Conservation (phyloP, 2,113 vertebrate species). For the Mormyrus iriodes region DNA sequence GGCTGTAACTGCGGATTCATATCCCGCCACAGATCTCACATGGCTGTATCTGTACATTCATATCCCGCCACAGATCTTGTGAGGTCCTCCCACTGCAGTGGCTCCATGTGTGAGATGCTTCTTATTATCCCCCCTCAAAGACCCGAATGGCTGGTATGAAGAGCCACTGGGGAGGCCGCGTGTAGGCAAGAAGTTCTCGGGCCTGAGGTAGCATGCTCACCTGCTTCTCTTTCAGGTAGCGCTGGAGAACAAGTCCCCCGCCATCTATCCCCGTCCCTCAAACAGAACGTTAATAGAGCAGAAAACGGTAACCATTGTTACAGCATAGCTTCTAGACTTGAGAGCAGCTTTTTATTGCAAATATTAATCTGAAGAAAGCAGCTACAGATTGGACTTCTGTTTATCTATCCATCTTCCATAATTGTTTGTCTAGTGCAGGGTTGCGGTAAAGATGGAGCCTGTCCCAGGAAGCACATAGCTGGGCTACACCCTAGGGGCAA, state of each 20-base stretch:
- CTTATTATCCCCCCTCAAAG: not conserved
- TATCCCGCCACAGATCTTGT: not conserved
- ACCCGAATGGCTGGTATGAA: not conserved
- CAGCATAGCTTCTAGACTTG: not conserved
- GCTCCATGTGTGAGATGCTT: not conserved
- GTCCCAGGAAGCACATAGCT: not conserved
- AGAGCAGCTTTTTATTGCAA: not conserved
- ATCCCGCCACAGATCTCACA: not conserved
- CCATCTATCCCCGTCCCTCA: not conserved
- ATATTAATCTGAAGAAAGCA: not conserved
- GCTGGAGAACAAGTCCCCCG: not conserved
- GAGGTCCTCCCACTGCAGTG: not conserved
- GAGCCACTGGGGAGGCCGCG: not conserved
- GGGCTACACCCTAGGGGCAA: not conserved
- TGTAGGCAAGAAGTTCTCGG: not conserved
- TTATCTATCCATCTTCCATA: not conserved
- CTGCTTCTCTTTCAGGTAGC: not conserved
- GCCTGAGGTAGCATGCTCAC: not conserved
- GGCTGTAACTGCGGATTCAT: too few relatives aligned
- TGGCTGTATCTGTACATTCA: not conserved
- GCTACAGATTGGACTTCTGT: not conserved
- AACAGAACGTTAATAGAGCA: not conserved
- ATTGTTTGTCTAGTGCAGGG: not conserved
- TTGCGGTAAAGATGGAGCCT: not conserved
- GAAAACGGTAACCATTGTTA: not conserved